phyloP scores from a whole-genome alignment of 2,797 vertebrate species.

The Channallabes apus region DNA sequence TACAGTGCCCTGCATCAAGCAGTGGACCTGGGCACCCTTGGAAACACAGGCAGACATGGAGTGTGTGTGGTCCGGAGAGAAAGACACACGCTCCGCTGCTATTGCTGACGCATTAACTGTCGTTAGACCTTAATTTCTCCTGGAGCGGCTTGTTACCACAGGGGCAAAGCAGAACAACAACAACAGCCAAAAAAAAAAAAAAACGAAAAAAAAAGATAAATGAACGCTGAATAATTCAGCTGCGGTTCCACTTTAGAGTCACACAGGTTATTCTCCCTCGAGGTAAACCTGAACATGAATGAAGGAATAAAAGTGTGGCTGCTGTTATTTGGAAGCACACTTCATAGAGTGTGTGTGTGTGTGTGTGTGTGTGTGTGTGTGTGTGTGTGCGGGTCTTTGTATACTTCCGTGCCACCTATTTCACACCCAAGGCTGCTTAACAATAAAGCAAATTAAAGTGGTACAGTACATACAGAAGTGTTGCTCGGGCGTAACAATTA shows the following conservation, averaged over 20 bases:
- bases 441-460: not conserved
- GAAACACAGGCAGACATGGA: conserved; percentile 17
- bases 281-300: conserved; percentile 9
- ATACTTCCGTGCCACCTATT: not conserved
- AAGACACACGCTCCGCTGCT: not conserved
- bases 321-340: conserved; percentile 11
- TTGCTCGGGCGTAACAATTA: not conserved
- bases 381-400: not conserved
- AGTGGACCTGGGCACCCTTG: conserved; percentile 24
- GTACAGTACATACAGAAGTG: not conserved
- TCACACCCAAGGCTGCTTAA: not conserved
- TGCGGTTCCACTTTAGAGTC: not conserved
- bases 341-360: not conserved
- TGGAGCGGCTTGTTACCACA: not conserved
- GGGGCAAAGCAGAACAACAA: not conserved
- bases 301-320: not conserved
- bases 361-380: not conserved
- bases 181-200: not conserved
- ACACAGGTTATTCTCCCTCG: not conserved
- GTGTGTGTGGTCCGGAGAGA: conserved; percentile 19
- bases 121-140: conserved; percentile 22
- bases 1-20: conserved; percentile 43
- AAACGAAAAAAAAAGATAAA: not conserved
- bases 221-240: conserved; percentile 22
- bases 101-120: not conserved